These are phyloP conservation scores for Ectemnius lituratus DNA, from an alignment of 2,888 invertebrate genomes.

Conservation along the genomic window DNA sequence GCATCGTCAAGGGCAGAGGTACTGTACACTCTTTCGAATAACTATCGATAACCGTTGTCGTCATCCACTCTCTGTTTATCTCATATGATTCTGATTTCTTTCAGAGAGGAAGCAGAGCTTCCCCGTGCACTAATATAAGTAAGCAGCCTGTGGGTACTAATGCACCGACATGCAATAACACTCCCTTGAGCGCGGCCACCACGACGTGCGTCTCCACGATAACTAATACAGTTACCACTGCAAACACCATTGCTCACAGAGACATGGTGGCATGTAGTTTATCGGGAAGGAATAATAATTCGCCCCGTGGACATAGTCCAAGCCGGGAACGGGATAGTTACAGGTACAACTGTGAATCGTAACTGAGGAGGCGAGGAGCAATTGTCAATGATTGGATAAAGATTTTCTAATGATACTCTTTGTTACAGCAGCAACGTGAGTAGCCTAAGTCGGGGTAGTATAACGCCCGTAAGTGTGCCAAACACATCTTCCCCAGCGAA, in stretches of 20 bases:
- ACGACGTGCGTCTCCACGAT: constrained; percentile 76
- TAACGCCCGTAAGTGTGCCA: constrained; percentile 81
- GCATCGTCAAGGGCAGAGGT: constrained; percentile 83
- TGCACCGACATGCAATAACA: constrained; percentile 67
- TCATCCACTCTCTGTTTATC: background rate
- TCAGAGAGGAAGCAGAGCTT: constrained; percentile 75
- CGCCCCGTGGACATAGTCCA: constrained; percentile 88
- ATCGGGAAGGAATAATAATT: constrained; percentile 82
- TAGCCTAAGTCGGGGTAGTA: constrained; percentile 87
- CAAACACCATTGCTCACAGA: constrained; percentile 78
- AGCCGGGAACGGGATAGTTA: constrained; percentile 91
- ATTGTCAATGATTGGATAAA: background rate
- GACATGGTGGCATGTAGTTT: constrained; percentile 78
- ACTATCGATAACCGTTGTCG: background rate
- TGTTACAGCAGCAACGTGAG: constrained; percentile 88
- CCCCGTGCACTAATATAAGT: constrained; percentile 74
- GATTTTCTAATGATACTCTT: constrained; percentile 34
- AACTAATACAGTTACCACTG: constrained; percentile 77
- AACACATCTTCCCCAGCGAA: constrained; percentile 79
- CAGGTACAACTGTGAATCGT: constrained; percentile 80
- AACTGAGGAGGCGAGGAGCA: background rate
- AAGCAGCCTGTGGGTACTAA: constrained; percentile 72
- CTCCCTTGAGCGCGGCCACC: constrained; percentile 74
- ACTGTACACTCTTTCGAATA: constrained; percentile 77
- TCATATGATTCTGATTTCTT: constrained; percentile 9